Percentiles rank a stretch among this genome's conserved stretches.
These are phyloP conservation scores for Lacanobia wlatinum DNA, from an alignment of 2,888 invertebrate species.

Conservation along the genomic window DNA sequence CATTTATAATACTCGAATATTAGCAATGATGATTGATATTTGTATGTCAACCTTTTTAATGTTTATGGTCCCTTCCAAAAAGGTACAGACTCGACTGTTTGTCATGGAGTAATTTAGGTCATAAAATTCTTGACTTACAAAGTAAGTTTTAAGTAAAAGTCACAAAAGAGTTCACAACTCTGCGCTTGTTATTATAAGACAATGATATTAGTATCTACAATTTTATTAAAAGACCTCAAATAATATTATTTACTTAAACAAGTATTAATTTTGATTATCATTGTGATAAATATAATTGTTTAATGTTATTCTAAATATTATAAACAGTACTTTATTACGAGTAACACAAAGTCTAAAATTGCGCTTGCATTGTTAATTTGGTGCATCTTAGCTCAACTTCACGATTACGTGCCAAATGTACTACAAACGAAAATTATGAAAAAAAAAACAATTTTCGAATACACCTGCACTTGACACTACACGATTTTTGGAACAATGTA, in stretches of 20 bases:
- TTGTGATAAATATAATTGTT: slow-evolving; percentile 65
- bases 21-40: not conserved
- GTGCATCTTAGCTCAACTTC: slow-evolving; percentile 81
- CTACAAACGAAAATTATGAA: slow-evolving; percentile 65
- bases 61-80: no score
- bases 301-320: slow-evolving; percentile 54
- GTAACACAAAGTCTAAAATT: slow-evolving; percentile 72
- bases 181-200: slow-evolving; percentile 45
- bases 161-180: slow-evolving; percentile 40
- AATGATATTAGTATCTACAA: slow-evolving; percentile 35
- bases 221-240: slow-evolving; percentile 48
- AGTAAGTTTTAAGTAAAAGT: slow-evolving; percentile 43
- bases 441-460: slow-evolving; percentile 66
- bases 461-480: slow-evolving; percentile 74
- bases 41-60: no score
- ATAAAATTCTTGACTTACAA: slow-evolving; percentile 20
- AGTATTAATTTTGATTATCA: slow-evolving; percentile 57
- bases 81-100: no score
- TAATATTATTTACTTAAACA: slow-evolving; percentile 42
- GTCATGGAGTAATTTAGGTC: slow-evolving; percentile 39
- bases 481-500: slow-evolving; percentile 87
- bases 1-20: not conserved
- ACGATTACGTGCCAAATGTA: slow-evolving; percentile 83
- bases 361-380: slow-evolving; percentile 76
- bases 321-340: slow-evolving; percentile 57